phyloP scores from a whole-genome alignment of 2,113 vertebrate genomes.

The Tenebrosternarchus preto region DNA sequence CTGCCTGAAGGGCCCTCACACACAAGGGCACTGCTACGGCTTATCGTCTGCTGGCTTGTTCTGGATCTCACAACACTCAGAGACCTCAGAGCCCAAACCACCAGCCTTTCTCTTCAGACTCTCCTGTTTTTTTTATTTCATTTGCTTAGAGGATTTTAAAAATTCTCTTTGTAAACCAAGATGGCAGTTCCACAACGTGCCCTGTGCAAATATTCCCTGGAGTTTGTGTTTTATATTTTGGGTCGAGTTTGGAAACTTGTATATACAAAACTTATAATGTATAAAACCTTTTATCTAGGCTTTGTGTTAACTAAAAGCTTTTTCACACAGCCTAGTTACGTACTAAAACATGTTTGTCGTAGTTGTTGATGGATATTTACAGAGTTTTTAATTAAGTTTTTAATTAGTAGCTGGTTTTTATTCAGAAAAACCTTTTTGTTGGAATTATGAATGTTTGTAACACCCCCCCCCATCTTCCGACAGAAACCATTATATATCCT shows the following conservation, averaged over 20 bases:
- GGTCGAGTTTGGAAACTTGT: not conserved
- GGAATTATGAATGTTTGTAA: not conserved
- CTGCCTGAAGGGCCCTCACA: not conserved
- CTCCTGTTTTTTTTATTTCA: not conserved
- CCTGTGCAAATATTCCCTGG: not conserved
- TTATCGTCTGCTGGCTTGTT: not conserved
- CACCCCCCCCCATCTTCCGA: not conserved
- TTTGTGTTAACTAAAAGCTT: not conserved
- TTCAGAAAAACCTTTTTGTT: slow-evolving; percentile 4
- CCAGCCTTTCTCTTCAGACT: not conserved
- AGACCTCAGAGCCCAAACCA: not conserved
- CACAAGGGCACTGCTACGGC: not conserved
- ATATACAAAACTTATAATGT: not conserved
- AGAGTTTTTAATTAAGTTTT: not conserved
- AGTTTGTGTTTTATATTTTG: not conserved
- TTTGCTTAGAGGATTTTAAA: not conserved
- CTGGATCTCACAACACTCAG: not conserved
- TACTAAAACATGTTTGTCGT: not conserved
- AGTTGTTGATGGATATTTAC: not conserved
- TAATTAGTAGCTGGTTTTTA: not conserved
- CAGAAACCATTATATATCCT: not conserved
- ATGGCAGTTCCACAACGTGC: not conserved
- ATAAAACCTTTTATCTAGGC: not conserved
- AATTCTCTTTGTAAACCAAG: not conserved
- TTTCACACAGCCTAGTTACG: not conserved